Percentiles rank a stretch among this genome's conserved stretches.
Evolutionary conservation across 2,888 invertebrate genomes (phyloP).

Genomic region (Rugalucina vietnamica): DNA sequence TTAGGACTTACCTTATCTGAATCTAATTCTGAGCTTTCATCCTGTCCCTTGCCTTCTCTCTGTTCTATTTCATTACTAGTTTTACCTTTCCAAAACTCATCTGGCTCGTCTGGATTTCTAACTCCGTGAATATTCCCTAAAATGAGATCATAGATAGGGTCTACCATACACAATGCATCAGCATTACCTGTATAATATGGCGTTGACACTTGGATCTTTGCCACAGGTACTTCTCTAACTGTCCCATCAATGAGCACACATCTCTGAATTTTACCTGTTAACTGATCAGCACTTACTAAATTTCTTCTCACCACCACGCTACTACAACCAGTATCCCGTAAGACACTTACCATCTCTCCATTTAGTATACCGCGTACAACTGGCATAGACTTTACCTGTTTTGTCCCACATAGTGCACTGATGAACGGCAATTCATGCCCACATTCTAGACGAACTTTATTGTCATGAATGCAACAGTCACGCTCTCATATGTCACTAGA

Average conservation of each 20-base stretch:
- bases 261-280: constrained; percentile 27
- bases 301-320: constrained; percentile 15
- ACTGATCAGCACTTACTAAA: constrained; percentile 22
- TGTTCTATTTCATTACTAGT: constrained; percentile 28
- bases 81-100: constrained; percentile 28
- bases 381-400: background rate
- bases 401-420: background rate
- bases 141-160: constrained; percentile 47
- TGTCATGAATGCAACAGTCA: background rate
- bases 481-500: background rate
- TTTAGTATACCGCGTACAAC: background rate
- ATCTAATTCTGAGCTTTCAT: background rate
- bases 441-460: constrained; percentile 6
- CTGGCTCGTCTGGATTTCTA: constrained; percentile 32
- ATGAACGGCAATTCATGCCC: background rate
- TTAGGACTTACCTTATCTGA: background rate
- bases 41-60: background rate
- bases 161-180: constrained; percentile 41
- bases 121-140: constrained; percentile 39
- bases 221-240: constrained; percentile 22
- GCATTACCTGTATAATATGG: constrained; percentile 42
- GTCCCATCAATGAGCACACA: constrained; percentile 52
- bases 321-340: background rate
- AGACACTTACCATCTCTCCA: background rate
- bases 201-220: constrained; percentile 33